Evolutionary conservation across 2,888 invertebrate genomes (phyloP).

Genomic region (Cryptocephalus primarius): DNA sequence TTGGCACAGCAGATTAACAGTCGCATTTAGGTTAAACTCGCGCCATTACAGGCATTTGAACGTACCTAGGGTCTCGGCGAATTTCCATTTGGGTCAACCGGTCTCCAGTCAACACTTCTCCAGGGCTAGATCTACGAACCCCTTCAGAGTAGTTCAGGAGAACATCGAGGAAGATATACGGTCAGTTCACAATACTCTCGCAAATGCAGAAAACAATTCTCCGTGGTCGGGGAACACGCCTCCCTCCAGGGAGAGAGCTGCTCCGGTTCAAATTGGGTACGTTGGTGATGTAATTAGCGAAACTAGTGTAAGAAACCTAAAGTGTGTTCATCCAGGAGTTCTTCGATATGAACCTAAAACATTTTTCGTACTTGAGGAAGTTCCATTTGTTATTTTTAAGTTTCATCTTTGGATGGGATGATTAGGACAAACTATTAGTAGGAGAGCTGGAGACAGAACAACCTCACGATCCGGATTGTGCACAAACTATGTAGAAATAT

Average conservation of each 20-base stretch:
- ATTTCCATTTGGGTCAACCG: slow-evolving; percentile 31
- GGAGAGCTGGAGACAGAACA: too few relatives aligned
- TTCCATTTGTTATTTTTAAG: too few relatives aligned
- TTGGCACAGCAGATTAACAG: slow-evolving; percentile 50
- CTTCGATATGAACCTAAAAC: too few relatives aligned
- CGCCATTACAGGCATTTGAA: slow-evolving; percentile 12
- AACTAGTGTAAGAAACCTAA: too few relatives aligned
- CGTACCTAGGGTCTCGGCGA: not conserved
- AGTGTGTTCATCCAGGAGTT: too few relatives aligned
- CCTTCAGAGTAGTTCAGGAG: slow-evolving; percentile 1
- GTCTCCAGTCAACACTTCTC: slow-evolving; percentile 30
- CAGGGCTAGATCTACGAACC: slow-evolving; percentile 1
- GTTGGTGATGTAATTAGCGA: too few relatives aligned
- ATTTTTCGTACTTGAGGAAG: too few relatives aligned
- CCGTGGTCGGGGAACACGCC: slow-evolving; percentile 31
- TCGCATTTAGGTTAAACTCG: slow-evolving; percentile 38
- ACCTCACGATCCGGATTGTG: too few relatives aligned
- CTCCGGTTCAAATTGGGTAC: slow-evolving; percentile 6
- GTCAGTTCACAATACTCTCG: not conserved
- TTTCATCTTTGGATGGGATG: too few relatives aligned
- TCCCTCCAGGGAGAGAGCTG: slow-evolving; percentile 23
- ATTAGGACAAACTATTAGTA: too few relatives aligned
- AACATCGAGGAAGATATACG: not conserved
- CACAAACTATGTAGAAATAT: too few relatives aligned
- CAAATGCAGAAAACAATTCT: slow-evolving; percentile 3